Conservation (phyloP, 2,797 vertebrate genomes). For the Clangula hyemalis region DNA sequence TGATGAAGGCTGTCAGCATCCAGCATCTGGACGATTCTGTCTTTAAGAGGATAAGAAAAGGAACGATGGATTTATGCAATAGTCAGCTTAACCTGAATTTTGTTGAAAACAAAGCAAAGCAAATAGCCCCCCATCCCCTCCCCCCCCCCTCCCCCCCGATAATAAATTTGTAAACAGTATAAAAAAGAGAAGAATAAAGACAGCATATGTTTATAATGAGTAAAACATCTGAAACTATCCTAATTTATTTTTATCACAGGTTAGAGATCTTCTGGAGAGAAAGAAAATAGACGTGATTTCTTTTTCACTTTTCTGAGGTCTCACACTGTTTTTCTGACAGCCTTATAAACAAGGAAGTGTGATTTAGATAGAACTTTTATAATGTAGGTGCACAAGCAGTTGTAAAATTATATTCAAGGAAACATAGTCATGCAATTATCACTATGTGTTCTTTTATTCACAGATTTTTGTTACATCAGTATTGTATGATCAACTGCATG, state of each 20-base stretch:
- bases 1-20: fast-evolving
- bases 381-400: background rate
- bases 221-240: background rate
- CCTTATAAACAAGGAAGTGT: background rate
- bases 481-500: background rate
- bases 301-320: background rate
- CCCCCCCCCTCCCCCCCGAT: no score
- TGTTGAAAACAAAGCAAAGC: background rate
- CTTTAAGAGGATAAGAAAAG: background rate
- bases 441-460: background rate
- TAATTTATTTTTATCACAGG: background rate
- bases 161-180: background rate
- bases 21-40: background rate
- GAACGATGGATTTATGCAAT: background rate
- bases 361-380: background rate
- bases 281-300: background rate
- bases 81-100: background rate
- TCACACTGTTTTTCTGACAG: background rate
- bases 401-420: background rate
- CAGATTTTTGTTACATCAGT: background rate
- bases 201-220: background rate
- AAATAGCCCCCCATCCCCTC: no score
- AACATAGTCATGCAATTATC: background rate
- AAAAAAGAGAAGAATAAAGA: background rate
- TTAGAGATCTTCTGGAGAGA: background rate